Conservation (phyloP, 2,113 vertebrate species). For the Apaloderma vittatum region DNA sequence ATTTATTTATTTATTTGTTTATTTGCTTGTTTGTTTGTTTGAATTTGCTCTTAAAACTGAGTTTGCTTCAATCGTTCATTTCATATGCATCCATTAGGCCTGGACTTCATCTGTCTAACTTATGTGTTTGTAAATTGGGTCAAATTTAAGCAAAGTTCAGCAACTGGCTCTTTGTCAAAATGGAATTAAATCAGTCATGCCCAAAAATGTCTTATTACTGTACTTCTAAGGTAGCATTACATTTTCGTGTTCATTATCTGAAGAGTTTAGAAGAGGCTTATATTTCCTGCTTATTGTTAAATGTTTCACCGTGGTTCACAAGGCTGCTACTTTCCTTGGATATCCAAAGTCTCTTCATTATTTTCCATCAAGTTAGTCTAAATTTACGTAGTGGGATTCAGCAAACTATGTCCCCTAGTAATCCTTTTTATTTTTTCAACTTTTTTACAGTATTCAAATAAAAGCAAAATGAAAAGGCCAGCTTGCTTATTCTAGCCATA, state of each 20-base stretch:
- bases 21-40: too few species aligned
- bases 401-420: background rate
- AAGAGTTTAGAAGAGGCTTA: background rate
- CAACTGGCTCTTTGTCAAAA: background rate
- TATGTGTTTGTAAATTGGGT: background rate
- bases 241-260: background rate
- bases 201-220: background rate
- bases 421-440: background rate
- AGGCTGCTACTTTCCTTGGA: background rate
- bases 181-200: background rate
- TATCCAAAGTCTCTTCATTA: background rate
- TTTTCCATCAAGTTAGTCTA: background rate
- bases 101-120: background rate
- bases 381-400: background rate
- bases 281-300: background rate
- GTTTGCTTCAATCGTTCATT: background rate
- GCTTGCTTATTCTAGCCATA: background rate
- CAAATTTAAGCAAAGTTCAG: background rate
- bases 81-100: background rate
- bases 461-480: background rate
- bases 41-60: background rate
- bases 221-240: background rate
- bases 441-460: constrained; percentile 16
- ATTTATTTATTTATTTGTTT: background rate
- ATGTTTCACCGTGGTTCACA: background rate